These are phyloP conservation scores for Amphiduros pacificus DNA, from an alignment of 2,888 invertebrate genomes.

Conservation along the genomic window DNA sequence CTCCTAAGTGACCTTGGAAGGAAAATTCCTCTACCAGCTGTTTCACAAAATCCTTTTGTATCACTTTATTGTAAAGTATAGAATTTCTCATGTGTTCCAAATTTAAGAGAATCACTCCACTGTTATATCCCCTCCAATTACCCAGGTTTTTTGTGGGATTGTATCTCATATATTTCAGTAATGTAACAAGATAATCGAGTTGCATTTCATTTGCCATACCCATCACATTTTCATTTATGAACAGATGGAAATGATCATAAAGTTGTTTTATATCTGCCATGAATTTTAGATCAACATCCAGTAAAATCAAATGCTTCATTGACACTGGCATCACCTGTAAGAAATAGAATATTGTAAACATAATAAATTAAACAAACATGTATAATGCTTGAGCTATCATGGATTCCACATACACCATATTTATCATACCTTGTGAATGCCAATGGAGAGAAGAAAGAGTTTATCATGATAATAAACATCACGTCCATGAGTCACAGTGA, in stretches of 20 bases:
- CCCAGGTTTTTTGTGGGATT: too few relatives aligned
- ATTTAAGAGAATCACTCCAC: conserved; percentile 75
- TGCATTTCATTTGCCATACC: too few relatives aligned
- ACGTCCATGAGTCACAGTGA: conserved; percentile 71
- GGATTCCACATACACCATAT: too few relatives aligned
- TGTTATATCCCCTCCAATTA: conserved; percentile 84
- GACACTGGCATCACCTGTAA: too few relatives aligned
- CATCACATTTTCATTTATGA: conserved; percentile 69
- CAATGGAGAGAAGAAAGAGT: conserved; percentile 77
- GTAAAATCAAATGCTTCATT: conserved; percentile 66
- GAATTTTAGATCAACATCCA: conserved; percentile 80
- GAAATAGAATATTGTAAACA: too few relatives aligned
- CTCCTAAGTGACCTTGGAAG: conserved; percentile 70
- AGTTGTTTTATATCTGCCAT: conserved; percentile 70
- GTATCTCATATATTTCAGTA: too few relatives aligned
- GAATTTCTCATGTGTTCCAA: conserved; percentile 71
- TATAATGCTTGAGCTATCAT: too few relatives aligned
- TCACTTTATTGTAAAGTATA: conserved; percentile 65
- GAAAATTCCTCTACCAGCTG: conserved; percentile 57
- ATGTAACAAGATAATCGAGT: too few relatives aligned
- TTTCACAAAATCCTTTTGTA: conserved; percentile 42
- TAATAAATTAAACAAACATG: too few relatives aligned
- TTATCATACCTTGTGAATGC: conserved; percentile 67
- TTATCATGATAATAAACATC: conserved; percentile 80
- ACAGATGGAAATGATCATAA: conserved; percentile 70